Conservation (phyloP, 2,888 invertebrate species). For the Operophtera brumata region DNA sequence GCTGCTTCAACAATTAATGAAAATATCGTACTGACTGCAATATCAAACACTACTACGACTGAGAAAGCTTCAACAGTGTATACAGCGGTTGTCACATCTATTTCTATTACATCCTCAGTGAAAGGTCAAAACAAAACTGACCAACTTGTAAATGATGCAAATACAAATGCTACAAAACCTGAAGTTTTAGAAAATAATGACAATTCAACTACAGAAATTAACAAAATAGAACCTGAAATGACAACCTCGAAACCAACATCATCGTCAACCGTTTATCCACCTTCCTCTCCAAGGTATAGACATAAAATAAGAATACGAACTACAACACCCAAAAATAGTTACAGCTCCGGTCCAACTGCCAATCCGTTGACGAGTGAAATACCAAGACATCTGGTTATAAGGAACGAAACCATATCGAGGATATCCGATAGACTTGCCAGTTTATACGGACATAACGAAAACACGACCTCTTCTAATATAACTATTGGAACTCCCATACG, state of each 20-base stretch:
- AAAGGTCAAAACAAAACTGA: slow-evolving; percentile 74
- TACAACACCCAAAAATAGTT: slow-evolving; percentile 62
- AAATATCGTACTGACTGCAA: slow-evolving; percentile 39
- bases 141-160: slow-evolving; percentile 46
- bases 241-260: slow-evolving; percentile 33
- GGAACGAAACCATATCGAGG: slow-evolving; percentile 48
- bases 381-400: slow-evolving; percentile 37
- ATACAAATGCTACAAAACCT: slow-evolving; percentile 46
- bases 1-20: slow-evolving; percentile 58
- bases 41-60: slow-evolving; percentile 65
- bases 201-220: slow-evolving; percentile 42
- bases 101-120: slow-evolving; percentile 76
- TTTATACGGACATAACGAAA: slow-evolving; percentile 53
- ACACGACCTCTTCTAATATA: slow-evolving; percentile 49
- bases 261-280: slow-evolving; percentile 33
- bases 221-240: slow-evolving; percentile 53
- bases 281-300: slow-evolving; percentile 47
- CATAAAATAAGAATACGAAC: slow-evolving; percentile 70
- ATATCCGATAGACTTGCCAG: slow-evolving; percentile 57
- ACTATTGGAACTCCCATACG: slow-evolving; percentile 37
- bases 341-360: slow-evolving; percentile 51
- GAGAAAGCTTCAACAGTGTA: slow-evolving; percentile 74
- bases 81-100: slow-evolving; percentile 77
- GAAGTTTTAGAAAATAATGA: slow-evolving; percentile 39
- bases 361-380: slow-evolving; percentile 57